These are phyloP conservation scores for Centruroides sculpturatus DNA, from an alignment of 1,140 invertebrate genomes.

Conservation along the genomic window DNA sequence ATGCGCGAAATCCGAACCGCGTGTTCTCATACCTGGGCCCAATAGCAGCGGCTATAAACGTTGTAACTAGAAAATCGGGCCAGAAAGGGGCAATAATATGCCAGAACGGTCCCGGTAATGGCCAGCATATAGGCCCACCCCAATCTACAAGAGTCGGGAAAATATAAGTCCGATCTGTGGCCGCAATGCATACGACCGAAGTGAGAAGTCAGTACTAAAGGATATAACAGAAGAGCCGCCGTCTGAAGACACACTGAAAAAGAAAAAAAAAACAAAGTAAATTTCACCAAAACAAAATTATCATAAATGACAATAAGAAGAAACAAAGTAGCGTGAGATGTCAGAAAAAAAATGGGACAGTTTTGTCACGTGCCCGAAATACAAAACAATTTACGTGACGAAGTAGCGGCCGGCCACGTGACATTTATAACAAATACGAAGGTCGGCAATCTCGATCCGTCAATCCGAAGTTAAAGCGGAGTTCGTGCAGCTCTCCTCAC, in stretches of 20 bases:
- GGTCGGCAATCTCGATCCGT: too few relatives aligned
- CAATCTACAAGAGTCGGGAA: conserved; percentile 1
- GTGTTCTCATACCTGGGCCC: too few relatives aligned
- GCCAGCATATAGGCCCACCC: conserved; percentile 14
- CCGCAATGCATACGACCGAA: conserved; percentile 10
- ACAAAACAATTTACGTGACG: too few relatives aligned
- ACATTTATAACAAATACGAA: too few relatives aligned
- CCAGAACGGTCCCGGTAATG: conserved; percentile 8
- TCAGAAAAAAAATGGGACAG: too few relatives aligned
- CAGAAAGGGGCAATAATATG: conserved; percentile 14
- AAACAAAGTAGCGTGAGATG: too few relatives aligned
- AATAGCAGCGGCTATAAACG: conserved; percentile 1
- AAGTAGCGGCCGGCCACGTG: too few relatives aligned
- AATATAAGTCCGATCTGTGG: neutral
- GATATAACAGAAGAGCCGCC: conserved; percentile 4
- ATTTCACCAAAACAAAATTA: neutral
- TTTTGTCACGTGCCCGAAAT: too few relatives aligned
- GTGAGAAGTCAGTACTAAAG: conserved; percentile 8
- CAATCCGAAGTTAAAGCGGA: too few relatives aligned
- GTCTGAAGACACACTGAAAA: conserved; percentile 11
- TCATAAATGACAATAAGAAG: too few relatives aligned
- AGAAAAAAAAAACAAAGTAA: neutral
- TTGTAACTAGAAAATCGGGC: conserved; percentile 10
- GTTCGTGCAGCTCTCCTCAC: too few relatives aligned
- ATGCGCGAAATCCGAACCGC: too few relatives aligned